These are phyloP conservation scores for Ciconia nigra DNA, from an alignment of 2,797 vertebrate species.

Conservation along the genomic window DNA sequence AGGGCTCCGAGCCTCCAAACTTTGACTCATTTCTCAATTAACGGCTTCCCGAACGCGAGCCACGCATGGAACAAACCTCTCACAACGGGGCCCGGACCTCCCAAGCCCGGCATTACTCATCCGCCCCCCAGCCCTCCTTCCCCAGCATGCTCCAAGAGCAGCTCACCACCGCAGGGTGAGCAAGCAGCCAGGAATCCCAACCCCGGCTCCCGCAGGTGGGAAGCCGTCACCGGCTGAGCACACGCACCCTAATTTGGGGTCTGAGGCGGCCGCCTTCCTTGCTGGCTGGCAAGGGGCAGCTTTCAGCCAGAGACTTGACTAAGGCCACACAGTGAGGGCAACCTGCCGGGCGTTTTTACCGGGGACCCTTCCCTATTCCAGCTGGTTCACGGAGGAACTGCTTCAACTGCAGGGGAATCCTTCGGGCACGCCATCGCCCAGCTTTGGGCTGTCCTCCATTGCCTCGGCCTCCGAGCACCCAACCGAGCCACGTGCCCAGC, in stretches of 20 bases:
- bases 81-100: neutral
- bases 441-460: neutral
- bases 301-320: neutral
- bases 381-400: neutral
- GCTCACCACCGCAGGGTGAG: neutral
- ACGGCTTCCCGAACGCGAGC: neutral
- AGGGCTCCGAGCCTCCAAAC: neutral
- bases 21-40: conserved; percentile 58
- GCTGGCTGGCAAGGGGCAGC: neutral
- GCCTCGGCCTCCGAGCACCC: neutral
- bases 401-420: neutral
- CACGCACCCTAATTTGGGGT: neutral
- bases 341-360: neutral
- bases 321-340: neutral
- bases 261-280: neutral
- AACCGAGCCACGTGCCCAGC: neutral
- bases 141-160: neutral
- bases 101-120: neutral
- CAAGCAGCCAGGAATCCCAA: conserved; percentile 23
- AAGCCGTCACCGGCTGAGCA: neutral
- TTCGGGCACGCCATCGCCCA: fast-evolving
- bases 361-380: neutral
- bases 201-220: neutral
- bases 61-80: conserved; percentile 27
- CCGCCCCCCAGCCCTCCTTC: neutral